Evolutionary conservation across 2,888 invertebrate genomes (phyloP), one percentile per base, ranked within the genome.

Genomic region (Epinotia ramella): DNA sequence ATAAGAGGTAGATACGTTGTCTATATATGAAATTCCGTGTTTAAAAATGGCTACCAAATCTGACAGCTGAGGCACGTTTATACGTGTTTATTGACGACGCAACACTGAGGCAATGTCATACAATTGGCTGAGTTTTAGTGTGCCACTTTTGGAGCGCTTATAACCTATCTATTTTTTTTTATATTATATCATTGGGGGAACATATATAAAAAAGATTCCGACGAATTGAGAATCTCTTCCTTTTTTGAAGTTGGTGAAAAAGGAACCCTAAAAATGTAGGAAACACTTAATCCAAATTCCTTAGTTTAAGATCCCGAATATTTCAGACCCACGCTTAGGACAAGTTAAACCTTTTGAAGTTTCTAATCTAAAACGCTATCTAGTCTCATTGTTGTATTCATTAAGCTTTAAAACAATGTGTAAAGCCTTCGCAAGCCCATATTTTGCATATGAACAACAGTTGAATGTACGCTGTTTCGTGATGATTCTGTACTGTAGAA

Each of bases 401-500:
- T 67, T 67, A 56, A 33, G 49, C 5, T 28, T 9, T 40, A 44
- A 66, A 56, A 67, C 67, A 67, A 67, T 57, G 57, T 40, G 16
- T 40, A 57, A 57, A 67, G 67, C 16, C 66, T 33, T 56, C 53
- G n/a, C 62, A 56, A 49, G 56, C 16, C 56, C 57, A 67, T 40
- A 67, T 67, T 67, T 57, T 57, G 67, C 67, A 67, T 67, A 67
- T 67, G 56, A 67, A 67, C 53, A 53, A 24, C 53, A 67, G 18
- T 67, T 66, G 13, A 59, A 60, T 24, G 3, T 57, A 67, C 40
- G 20, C 3, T 33, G 40, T 40, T 53, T 56, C 40, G 40, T 40
- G 40, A 57, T 9, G 57, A 67, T 67, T 67, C 6, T 57, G 18
- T 40, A 56, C 20, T 40, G 20, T 20, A 53, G 53, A 33, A 53